Base-by-base conservation (phyloP, 1,140 invertebrate genomes). In the Pseudomyrmex pallidus region DNA sequence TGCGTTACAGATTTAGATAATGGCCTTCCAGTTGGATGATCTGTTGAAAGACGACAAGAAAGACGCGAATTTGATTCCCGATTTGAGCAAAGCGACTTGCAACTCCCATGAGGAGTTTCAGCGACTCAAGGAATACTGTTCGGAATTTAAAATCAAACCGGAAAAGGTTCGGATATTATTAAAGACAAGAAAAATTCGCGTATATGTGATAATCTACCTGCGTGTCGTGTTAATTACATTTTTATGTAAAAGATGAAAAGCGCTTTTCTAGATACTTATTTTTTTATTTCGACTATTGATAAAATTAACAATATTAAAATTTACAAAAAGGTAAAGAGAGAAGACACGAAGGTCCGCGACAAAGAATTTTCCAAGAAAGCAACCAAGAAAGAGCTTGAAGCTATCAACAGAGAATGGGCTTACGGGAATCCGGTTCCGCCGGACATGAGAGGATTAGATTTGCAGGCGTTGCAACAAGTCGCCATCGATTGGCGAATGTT, bases 401-500 rank as follows among this genome's bases (percentile, higher is more conserved):
- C 93, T 0, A 94, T 95, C 90, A 95, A 95, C 63, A 95, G 95
- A 74, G 95, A 96, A 50, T 97, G 96, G 91, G 94, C 93, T 0
- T 97, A 97, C 91, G 96, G 96, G 74, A 96, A 98, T 94, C 98
- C 98, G 0, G 94, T 98, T 72, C 98, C 98, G 2, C 94, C 95
- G 0, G 97, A 98, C 92, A 98, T 98, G 98, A 95, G 95, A 87
- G 95, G 95, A 25, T 95, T 98, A 20, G 96, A 96, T 89, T 94
- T 98, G 59, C 96, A 97, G 74, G 97, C 98, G 89, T 93, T 98
- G 46, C 97, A 97, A 84, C 94, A 96, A 15, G 97, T 98, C 2
- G 96, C 97, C n/a, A 99, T 99, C 73, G 97, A 98, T 89, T 99
- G 98, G 98, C 96, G 96, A 92, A 99, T 99, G 98, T 93, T 99